Evolutionary conservation across 2,888 invertebrate species (phyloP).

Genomic region (Cataglyphis rosenhaueri): DNA sequence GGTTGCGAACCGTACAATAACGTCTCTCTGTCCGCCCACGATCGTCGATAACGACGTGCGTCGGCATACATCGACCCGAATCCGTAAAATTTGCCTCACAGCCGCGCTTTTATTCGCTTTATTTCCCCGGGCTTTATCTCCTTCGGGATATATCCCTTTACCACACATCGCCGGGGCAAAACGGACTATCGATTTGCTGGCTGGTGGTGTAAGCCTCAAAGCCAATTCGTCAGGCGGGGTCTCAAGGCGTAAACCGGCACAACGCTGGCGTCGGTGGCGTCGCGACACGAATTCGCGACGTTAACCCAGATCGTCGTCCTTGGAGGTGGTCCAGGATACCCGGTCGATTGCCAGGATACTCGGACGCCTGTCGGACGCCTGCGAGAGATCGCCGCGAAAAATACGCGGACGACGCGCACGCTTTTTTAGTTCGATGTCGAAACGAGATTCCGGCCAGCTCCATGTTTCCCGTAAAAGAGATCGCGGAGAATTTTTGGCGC

Average conservation of each 20-base stretch:
- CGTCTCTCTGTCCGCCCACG: slow-evolving; percentile 3
- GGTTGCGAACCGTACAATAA: slow-evolving; percentile 5
- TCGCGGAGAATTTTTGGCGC: slow-evolving; percentile 67
- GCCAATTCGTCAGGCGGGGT: slow-evolving; percentile 59
- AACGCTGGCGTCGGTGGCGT: slow-evolving; percentile 57
- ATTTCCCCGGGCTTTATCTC: slow-evolving; percentile 13
- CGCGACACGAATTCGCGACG: slow-evolving; percentile 77
- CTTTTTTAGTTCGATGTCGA: slow-evolving; percentile 60
- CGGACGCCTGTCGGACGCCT: slow-evolving; percentile 61
- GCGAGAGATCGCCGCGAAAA: slow-evolving; percentile 64
- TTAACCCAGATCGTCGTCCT: slow-evolving; percentile 81
- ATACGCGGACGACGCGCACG: slow-evolving; percentile 63
- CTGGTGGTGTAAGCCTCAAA: slow-evolving; percentile 60
- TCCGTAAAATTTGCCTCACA: slow-evolving; percentile 21
- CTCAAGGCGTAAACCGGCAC: slow-evolving; percentile 56
- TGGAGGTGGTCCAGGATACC: slow-evolving; percentile 79
- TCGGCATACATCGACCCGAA: slow-evolving; percentile 2
- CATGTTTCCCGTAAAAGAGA: slow-evolving; percentile 67
- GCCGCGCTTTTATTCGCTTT: slow-evolving; percentile 14
- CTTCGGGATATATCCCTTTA: slow-evolving; percentile 38
- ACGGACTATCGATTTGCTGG: slow-evolving; percentile 64
- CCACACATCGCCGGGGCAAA: slow-evolving; percentile 31
- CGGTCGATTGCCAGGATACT: slow-evolving; percentile 77
- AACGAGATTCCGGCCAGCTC: slow-evolving; percentile 55
- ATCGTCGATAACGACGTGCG: slow-evolving; percentile 9